A percentile compares a stretch with the other conserved stretches of the same genome.
phyloP scores from a whole-genome alignment of 2,113 vertebrate genomes.

The Vulpes ferrilata region DNA sequence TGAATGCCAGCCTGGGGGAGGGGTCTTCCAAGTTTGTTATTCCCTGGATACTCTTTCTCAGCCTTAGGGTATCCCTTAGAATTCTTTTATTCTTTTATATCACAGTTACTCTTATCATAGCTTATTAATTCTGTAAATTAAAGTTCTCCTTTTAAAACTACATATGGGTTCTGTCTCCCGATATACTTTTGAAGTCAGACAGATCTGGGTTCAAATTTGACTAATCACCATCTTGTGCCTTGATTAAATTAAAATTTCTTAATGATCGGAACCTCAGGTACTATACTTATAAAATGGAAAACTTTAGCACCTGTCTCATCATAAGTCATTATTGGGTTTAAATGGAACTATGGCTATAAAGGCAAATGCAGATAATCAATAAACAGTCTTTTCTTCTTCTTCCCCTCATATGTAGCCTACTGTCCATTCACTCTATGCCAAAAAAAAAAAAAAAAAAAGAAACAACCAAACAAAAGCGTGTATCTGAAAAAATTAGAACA shows the following conservation, averaged over 20 bases:
- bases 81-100: neutral
- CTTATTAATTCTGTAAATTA: conserved; percentile 16
- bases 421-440: neutral
- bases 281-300: neutral
- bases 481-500: conserved; percentile 39
- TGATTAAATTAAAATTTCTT: conserved; percentile 30
- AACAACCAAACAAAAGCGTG: neutral
- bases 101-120: neutral
- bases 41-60: neutral
- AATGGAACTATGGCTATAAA: neutral
- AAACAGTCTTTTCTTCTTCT: neutral
- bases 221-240: neutral
- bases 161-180: neutral
- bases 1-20: neutral
- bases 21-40: neutral
- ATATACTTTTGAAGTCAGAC: neutral
- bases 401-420: neutral
- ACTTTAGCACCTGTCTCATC: neutral
- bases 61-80: neutral
- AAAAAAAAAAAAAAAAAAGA: neutral
- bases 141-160: conserved; percentile 35
- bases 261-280: neutral
- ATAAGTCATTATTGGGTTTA: neutral
- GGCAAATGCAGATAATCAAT: neutral
- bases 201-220: conserved; percentile 22